phyloP scores from a whole-genome alignment of 23 tunicate species.

The Halocynthia roretzi region DNA sequence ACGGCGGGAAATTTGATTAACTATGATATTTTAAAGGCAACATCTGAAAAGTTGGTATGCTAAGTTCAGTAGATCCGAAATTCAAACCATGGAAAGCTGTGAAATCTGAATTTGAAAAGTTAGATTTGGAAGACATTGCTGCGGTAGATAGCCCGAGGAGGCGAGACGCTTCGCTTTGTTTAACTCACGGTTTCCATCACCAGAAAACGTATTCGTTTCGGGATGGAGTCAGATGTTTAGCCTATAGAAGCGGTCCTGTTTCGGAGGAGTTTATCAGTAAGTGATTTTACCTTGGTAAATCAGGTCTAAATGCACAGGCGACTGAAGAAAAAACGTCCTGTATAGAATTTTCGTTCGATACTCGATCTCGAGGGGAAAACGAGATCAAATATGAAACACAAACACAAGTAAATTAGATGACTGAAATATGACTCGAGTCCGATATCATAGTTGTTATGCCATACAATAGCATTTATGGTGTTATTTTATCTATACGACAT shows the following conservation, averaged over 20 bases:
- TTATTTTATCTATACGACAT: too few relatives aligned
- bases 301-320: neutral
- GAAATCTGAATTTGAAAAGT: slow-evolving; percentile 16
- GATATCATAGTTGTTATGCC: too few relatives aligned
- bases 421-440: too few relatives aligned
- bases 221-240: slow-evolving; percentile 46
- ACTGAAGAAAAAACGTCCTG: too few relatives aligned
- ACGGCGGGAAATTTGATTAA: too few relatives aligned
- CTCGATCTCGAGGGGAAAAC: neutral
- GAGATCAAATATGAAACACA: neutral
- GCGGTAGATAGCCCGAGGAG: neutral
- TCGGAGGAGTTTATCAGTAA: slow-evolving; percentile 59
- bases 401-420: neutral
- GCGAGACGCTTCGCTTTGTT: slow-evolving; percentile 37
- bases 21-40: too few relatives aligned
- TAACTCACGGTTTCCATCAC: slow-evolving; percentile 61
- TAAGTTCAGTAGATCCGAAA: slow-evolving; percentile 49
- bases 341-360: too few relatives aligned
- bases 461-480: too few relatives aligned
- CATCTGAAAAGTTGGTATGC: neutral
- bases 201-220: slow-evolving; percentile 35
- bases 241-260: slow-evolving; percentile 39
- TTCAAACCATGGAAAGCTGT: slow-evolving; percentile 35
- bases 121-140: slow-evolving; percentile 3
- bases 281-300: neutral